Base-by-base conservation (phyloP, 2,888 invertebrate species). In the Vesta saturnalis region DNA sequence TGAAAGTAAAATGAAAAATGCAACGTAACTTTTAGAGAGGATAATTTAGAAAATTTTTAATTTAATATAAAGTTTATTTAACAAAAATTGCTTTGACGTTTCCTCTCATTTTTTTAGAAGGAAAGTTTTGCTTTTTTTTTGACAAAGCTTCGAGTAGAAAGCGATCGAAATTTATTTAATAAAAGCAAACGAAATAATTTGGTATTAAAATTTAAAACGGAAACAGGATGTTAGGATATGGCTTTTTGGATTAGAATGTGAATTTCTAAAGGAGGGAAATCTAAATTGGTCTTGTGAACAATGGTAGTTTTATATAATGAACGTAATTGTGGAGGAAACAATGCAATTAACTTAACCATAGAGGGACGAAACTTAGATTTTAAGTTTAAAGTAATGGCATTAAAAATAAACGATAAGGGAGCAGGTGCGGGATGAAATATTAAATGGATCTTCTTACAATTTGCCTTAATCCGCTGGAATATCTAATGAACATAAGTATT, bases 241-340 rank as follows among this genome's bases (percentile, higher is more conserved):
- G 61, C 61, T 62, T 67, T 67, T 61, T 49, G 69, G 69, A 69
- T 69, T 73, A 70, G 70, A 71, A 72, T 75, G 76, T 76, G 75
- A 76, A 73, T 74, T 73, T 74, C 74, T 74, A 74, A 66, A 74
- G 75, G 70, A 73, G 76, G 76, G 76, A 78, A 77, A 74, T 79
- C 75, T 77, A 79, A 79, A 80, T 79, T 79, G 77, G 74, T 77
- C 76, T 74, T 72, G 77, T 69, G 78, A 78, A 79, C 79, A 79
- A 80, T 77, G 75, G 78, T 73, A 76, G 68, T 79, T 77, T 77
- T 77, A 73, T 71, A 75, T 77, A 79, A 79, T 78, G 78, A 79
- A 79, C 77, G 78, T 79, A 79, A 80, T 70, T 70, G 66, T 52
- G 57, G 52, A 68, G 69, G 72, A 71, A 69, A 73, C 72, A 71